These are phyloP conservation scores for Caenorhabditis tropicalis DNA, from an alignment of 1,140 invertebrate genomes.

Conservation along the genomic window DNA sequence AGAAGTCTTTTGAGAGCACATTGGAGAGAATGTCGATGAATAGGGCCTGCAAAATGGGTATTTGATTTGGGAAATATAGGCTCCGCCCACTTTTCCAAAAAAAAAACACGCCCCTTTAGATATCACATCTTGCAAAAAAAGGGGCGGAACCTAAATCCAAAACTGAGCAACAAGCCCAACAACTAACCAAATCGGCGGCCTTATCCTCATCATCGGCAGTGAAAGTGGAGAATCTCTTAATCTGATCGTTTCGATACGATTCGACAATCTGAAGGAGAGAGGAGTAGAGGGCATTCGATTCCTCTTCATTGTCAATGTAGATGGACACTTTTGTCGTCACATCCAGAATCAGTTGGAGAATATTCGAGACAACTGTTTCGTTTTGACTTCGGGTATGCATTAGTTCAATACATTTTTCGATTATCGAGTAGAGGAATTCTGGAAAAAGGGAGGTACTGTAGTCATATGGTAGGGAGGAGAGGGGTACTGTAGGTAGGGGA, in stretches of 20 bases:
- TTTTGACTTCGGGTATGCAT: slow-evolving; percentile 17
- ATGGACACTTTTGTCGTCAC: slow-evolving; percentile 50
- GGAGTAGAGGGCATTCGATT: slow-evolving; percentile 10
- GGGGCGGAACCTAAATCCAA: no score
- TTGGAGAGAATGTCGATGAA: slow-evolving; percentile 34
- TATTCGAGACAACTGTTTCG: slow-evolving; percentile 43
- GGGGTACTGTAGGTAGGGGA: no score
- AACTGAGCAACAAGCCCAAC: no score
- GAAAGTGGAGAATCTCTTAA: slow-evolving; percentile 13
- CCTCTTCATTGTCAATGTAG: slow-evolving; percentile 48
- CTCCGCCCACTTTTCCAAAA: no score
- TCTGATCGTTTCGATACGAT: slow-evolving; percentile 43
- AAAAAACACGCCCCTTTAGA: no score
- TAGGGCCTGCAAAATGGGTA: background rate
- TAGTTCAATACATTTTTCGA: slow-evolving; percentile 9
- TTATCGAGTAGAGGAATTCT: slow-evolving; percentile 44
- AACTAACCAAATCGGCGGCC: slow-evolving; percentile 47
- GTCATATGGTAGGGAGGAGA: no score
- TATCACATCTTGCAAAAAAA: no score
- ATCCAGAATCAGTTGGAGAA: slow-evolving; percentile 49
- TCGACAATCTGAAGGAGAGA: slow-evolving; percentile 46
- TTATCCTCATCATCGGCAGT: slow-evolving; percentile 55
- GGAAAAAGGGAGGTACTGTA: background rate
- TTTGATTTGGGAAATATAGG: background rate
- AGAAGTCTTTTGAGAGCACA: slow-evolving; percentile 27